Conservation (phyloP, 2,888 invertebrate species). For the Strigamia transsilvanica region DNA sequence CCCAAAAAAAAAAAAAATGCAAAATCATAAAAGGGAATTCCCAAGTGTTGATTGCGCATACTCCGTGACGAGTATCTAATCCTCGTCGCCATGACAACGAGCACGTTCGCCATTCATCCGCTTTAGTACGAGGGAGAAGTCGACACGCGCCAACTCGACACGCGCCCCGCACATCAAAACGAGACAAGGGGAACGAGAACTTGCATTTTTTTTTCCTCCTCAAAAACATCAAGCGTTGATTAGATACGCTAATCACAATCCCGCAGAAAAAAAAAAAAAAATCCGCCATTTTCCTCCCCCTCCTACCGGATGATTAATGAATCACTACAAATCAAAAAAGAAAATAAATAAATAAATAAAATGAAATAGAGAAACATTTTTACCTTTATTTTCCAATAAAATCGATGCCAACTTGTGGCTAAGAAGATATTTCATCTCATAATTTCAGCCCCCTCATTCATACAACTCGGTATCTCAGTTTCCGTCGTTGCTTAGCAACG, state of each 20-base stretch:
- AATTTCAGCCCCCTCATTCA: background rate
- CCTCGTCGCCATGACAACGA: background rate
- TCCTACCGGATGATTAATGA: too few species aligned
- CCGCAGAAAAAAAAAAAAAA: background rate
- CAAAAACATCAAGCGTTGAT: background rate
- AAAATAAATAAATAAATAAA: background rate
- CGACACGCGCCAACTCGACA: constrained; percentile 13
- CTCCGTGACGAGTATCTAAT: background rate
- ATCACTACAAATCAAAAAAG: too few species aligned
- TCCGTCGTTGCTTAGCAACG: background rate
- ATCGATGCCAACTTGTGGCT: background rate
- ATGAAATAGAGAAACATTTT: background rate
- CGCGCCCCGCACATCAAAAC: background rate
- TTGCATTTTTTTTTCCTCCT: background rate
- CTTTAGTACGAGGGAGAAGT: background rate
- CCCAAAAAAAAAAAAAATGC: too few species aligned
- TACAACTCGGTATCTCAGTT: constrained; percentile 2
- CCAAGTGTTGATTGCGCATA: constrained; percentile 20
- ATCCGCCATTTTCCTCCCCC: background rate
- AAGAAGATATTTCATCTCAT: constrained; percentile 20
- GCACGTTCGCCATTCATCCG: constrained; percentile 7
- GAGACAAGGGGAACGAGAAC: background rate
- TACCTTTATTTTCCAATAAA: too few species aligned
- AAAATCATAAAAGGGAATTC: constrained; percentile 1
- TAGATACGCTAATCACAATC: constrained; percentile 6